Base-by-base conservation (phyloP, 2,888 invertebrate genomes). In the Mythimna vitellina region DNA sequence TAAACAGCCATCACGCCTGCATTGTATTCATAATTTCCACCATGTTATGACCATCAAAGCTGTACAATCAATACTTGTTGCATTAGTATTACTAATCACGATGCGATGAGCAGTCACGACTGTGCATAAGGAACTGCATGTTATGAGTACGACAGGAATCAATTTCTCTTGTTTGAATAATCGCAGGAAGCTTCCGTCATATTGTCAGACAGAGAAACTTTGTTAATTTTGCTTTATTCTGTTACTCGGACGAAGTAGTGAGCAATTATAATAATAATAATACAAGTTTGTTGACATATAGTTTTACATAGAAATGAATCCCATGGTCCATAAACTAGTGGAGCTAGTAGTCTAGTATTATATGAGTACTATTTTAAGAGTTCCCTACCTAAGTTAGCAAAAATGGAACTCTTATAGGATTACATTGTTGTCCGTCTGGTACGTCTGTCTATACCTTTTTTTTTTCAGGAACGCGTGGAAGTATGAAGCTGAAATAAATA, bases 131-230 rank as follows among this genome's bases (percentile, higher is more conserved):
- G 22, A 68, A 42, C n/a, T 3, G 54, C 54, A 58, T 12, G 51
- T 46, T 58, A 54, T 65, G 72, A 51, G 17, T 49, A 12, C 20
- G n/a, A 70, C 32, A 74, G 58, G 61, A 63, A 70, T 61, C 65
- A 66, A 67, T 79, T 61, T 74, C 70, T 61, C 79, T 78, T 57
- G 64, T 82, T 67, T 67, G 64, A 66, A 62, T 80, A 70, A 79
- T 74, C 9, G 38, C 74, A 70, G 80, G 83, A 82, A 78, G 60
- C 56, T 68, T 53, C 63, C 51, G 80, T 69, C 83, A 80, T 57
- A 53, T 20, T 54, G 64, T 1, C 10, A 61, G 64, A 78, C 64
- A 29, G 49, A 51, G 20, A 54, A 56, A 54, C 32, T 66, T 64
- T 56, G 54, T 32, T 14, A 17, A 64, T 56, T 35, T 29, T 46